Conservation (phyloP, 1,140 invertebrate genomes). For the Dendroctonus ponderosae region DNA sequence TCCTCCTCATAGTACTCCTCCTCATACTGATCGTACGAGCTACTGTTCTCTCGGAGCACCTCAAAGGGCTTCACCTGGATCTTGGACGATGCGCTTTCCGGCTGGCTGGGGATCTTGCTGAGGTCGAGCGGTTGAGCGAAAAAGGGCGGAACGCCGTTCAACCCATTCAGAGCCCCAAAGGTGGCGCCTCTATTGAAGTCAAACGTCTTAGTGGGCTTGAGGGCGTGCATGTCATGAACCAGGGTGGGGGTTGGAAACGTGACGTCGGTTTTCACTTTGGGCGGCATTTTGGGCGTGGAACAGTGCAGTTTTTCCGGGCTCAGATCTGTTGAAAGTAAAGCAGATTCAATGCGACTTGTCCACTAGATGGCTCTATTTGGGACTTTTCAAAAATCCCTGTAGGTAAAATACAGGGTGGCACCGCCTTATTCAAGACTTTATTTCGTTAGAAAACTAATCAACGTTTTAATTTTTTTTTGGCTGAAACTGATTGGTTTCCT, state of each 20-base stretch:
- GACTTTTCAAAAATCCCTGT: too few species aligned
- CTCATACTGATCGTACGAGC: slow-evolving; percentile 51
- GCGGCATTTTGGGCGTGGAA: slow-evolving; percentile 41
- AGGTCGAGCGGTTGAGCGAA: slow-evolving; percentile 35
- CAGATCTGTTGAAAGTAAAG: slow-evolving; percentile 25
- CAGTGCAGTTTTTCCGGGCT: slow-evolving; percentile 41
- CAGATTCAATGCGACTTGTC: too few species aligned
- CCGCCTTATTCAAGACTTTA: too few species aligned
- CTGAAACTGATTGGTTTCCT: too few species aligned
- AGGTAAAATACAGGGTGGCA: too few species aligned
- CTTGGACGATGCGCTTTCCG: slow-evolving; percentile 42
- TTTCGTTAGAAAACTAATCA: too few species aligned
- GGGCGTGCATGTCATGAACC: slow-evolving; percentile 29
- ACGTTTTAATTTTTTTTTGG: too few species aligned
- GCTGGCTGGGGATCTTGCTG: slow-evolving; percentile 20
- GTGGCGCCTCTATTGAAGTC: slow-evolving; percentile 20
- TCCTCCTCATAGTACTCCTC: slow-evolving; percentile 47
- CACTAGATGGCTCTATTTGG: too few species aligned
- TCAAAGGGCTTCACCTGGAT: slow-evolving; percentile 66
- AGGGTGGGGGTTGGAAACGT: slow-evolving; percentile 33
- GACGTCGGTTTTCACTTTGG: slow-evolving; percentile 22
- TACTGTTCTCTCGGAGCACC: slow-evolving; percentile 56
- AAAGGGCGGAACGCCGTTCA: slow-evolving; percentile 21
- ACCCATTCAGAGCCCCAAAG: too few species aligned
- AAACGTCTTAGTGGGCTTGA: slow-evolving; percentile 37